Evolutionary conservation across 2,113 vertebrate genomes (phyloP).

Genomic region (Ceyx margarethae): DNA sequence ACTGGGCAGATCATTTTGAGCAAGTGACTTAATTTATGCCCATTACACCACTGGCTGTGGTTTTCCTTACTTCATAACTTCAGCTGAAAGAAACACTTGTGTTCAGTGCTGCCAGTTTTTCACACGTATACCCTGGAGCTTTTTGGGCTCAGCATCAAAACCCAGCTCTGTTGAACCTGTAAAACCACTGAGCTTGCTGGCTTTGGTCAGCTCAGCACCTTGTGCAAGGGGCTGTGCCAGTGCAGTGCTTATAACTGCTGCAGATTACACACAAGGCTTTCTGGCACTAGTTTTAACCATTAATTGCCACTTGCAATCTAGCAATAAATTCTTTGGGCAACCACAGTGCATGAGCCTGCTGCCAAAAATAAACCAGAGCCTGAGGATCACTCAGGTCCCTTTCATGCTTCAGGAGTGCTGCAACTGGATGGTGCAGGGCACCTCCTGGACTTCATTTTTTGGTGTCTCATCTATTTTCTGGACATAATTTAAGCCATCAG

Average conservation of each 20-base stretch:
- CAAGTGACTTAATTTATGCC: not conserved
- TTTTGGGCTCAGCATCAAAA: not conserved
- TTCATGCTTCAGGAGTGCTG: not conserved
- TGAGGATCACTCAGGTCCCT: not conserved
- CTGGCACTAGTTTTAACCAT: slow-evolving; percentile 32
- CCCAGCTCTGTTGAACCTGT: not conserved
- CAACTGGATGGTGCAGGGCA: not conserved
- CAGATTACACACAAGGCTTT: not conserved
- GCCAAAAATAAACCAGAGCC: slow-evolving; percentile 27
- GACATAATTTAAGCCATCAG: not conserved
- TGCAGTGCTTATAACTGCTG: not conserved
- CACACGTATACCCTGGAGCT: not conserved
- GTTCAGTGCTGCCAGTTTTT: not conserved
- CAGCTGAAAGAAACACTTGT: not conserved
- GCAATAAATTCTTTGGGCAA: slow-evolving; percentile 31
- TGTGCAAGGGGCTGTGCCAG: not conserved
- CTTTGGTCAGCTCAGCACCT: not conserved
- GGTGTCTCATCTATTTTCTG: not conserved
- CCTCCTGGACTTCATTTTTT: not conserved
- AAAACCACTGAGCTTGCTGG: not conserved
- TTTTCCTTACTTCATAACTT: not conserved
- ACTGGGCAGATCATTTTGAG: not conserved
- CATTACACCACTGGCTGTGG: not conserved
- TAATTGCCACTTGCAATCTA: slow-evolving; percentile 36
- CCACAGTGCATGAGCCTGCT: not conserved